These are phyloP conservation scores for Campoplex capitator DNA, from an alignment of 2,888 invertebrate genomes.

Conservation along the genomic window DNA sequence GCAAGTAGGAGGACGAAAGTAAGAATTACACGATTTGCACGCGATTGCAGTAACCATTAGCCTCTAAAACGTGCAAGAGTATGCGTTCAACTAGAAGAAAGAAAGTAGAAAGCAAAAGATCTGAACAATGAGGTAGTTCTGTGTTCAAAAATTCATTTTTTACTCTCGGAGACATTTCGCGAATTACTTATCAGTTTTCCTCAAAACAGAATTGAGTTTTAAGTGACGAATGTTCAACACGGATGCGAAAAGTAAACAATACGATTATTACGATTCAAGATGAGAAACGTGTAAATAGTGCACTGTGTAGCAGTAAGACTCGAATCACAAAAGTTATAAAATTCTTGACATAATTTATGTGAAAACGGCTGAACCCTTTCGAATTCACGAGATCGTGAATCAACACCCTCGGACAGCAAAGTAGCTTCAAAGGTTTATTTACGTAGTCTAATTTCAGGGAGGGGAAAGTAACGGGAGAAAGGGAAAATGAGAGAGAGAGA, in stretches of 20 bases:
- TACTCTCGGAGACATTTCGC: no score
- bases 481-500: neutral
- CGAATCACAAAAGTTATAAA: neutral
- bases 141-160: neutral
- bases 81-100: conserved; percentile 24
- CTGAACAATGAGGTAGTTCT: neutral
- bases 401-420: conserved; percentile 52
- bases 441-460: neutral
- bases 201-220: neutral
- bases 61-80: conserved; percentile 17
- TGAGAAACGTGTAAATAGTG: neutral
- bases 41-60: conserved; percentile 58
- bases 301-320: conserved; percentile 18
- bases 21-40: conserved; percentile 42
- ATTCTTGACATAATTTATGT: conserved; percentile 57
- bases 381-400: conserved; percentile 60
- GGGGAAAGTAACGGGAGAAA: neutral
- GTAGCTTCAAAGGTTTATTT: neutral
- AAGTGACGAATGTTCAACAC: neutral
- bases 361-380: conserved; percentile 16
- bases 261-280: neutral
- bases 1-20: conserved; percentile 6
- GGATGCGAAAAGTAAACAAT: neutral
- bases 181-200: no score
- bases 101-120: neutral